These are phyloP conservation scores for Busseola fusca DNA, from an alignment of 2,888 invertebrate genomes.

Conservation along the genomic window DNA sequence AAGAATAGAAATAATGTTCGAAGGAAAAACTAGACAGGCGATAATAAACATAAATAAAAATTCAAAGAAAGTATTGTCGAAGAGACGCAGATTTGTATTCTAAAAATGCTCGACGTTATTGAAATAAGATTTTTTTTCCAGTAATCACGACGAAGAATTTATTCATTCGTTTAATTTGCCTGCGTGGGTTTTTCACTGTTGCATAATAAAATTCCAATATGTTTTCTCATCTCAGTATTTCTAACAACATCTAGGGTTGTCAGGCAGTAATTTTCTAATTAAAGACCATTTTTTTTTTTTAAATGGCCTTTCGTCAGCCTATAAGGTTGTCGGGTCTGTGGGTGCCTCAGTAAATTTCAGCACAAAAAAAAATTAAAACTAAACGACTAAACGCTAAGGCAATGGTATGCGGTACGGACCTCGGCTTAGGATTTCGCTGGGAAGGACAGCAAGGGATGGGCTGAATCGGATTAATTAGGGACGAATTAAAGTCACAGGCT, in stretches of 20 bases:
- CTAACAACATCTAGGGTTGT: neutral
- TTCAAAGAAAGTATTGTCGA: neutral
- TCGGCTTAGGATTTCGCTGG: too few relatives aligned
- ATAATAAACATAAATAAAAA: neutral
- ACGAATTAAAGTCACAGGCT: too few relatives aligned
- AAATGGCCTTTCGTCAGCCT: neutral
- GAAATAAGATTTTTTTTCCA: slow-evolving; percentile 8
- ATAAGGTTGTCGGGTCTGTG: too few relatives aligned
- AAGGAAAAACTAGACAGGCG: neutral
- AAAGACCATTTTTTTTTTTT: neutral
- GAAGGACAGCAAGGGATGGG: too few relatives aligned
- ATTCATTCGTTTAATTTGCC: slow-evolving; percentile 5
- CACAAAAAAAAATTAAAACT: too few relatives aligned
- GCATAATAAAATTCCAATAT: neutral
- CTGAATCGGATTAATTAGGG: too few relatives aligned
- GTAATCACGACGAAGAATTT: slow-evolving; percentile 18
- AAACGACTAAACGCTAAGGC: too few relatives aligned
- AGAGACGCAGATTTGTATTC: slow-evolving; percentile 20
- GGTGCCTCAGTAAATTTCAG: too few relatives aligned
- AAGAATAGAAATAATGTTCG: neutral
- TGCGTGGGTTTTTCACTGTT: slow-evolving; percentile 16
- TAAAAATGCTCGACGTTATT: neutral
- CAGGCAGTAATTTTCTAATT: neutral
- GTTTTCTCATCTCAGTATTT: neutral
- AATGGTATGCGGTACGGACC: too few relatives aligned